A percentile compares a stretch with the other conserved stretches of the same genome.
Evolutionary conservation across 2,113 vertebrate genomes (phyloP).

Genomic region (Phaetusa simplex): DNA sequence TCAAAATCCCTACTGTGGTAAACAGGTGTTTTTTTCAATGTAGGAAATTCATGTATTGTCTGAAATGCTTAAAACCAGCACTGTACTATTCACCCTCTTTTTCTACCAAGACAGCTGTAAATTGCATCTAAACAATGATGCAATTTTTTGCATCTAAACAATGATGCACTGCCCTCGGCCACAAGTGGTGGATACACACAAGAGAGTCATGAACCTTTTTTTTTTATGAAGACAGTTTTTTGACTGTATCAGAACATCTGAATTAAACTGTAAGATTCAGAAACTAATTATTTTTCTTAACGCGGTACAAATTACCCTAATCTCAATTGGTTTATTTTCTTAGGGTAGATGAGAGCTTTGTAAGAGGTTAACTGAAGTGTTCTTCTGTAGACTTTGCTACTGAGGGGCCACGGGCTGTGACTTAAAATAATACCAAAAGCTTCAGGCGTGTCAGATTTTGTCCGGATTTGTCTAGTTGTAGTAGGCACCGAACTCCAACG

Average conservation of each 20-base stretch:
- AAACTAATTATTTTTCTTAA: background rate
- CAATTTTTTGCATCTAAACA: too few species aligned
- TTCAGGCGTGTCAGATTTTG: background rate
- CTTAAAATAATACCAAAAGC: background rate
- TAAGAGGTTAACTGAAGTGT: background rate
- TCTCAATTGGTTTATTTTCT: background rate
- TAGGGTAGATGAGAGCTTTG: background rate
- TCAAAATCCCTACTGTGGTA: background rate
- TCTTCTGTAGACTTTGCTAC: background rate
- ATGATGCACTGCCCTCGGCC: background rate
- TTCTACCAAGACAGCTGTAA: background rate
- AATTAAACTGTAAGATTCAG: background rate
- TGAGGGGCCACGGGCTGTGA: fast-evolving
- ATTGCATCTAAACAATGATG: background rate
- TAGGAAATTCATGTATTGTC: background rate
- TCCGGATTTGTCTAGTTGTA: background rate
- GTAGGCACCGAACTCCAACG: background rate
- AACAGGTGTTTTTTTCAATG: background rate
- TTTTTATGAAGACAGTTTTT: background rate
- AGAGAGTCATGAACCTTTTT: background rate
- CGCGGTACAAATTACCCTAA: background rate
- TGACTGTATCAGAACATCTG: background rate
- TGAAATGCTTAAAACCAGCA: background rate
- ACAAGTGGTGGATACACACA: background rate
- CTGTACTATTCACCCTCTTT: background rate